Base-by-base conservation (phyloP, 92 coral and sea anemone genomes). In the Zoanthus sansibaricus region DNA sequence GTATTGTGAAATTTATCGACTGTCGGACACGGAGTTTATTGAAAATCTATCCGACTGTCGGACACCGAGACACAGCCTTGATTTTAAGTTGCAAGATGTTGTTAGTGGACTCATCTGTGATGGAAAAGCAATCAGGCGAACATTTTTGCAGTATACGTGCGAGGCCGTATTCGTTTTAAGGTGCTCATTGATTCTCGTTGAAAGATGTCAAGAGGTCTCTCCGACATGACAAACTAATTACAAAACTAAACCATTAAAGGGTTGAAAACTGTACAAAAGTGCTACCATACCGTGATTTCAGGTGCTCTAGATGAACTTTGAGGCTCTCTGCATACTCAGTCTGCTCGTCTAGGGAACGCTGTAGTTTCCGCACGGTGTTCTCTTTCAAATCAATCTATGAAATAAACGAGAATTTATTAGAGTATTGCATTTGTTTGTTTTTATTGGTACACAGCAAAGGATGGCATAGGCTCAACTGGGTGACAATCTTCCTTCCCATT, bases 271-370 rank as follows among this genome's bases (percentile, higher is more conserved):
- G 59, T 49, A 11, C 55, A 6, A 33, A 15, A 80, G 21, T 5
- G 45, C 47, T 9, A 75, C 3, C 31, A 12, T 67, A 97, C 99
- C 99, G 93, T 62, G 99, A 93, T 72, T 94, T 95, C 46, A 97
- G 82, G 86, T 97, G 99, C 32, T 97, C 93, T 76, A 97, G 82
- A 89, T 97, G 98, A 69, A 97, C 99, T 88, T 91, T 93, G 54
- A 93, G 92, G 44, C 98, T 91, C 46, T 95, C 97, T 4, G 96
- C 94, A 33, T 94, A 92, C 54, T 97, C 98, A 11, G 95, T 97
- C 70, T 97, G 99, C 59, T 97, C 99, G 75, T 97, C 99, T 31
- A 97, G 82, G 46, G 92, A 80, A 12, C 99, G 92, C 78, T 97
- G 98, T 25, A 91, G 88, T 90, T 90, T 97, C 21, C 98, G 93